A percentile compares a stretch with the other conserved stretches of the same genome.
phyloP scores from a whole-genome alignment of 37 sponge, comb jelly and placozoan genomes.

The Beroe ovata region DNA sequence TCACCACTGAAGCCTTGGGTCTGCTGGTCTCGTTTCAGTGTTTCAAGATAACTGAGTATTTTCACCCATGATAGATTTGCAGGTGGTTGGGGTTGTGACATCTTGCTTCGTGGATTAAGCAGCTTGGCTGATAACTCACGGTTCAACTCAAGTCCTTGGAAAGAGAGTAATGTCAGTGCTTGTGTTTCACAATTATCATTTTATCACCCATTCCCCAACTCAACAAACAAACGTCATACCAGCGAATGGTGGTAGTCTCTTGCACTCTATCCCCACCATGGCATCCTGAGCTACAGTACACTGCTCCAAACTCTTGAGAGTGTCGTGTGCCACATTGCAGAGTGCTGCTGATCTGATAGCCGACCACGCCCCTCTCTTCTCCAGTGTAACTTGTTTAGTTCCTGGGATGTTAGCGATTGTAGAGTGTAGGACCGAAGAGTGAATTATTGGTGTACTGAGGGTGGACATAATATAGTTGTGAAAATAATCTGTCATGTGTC shows the following conservation, averaged over 20 bases:
- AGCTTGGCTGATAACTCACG: slow-evolving; percentile 12
- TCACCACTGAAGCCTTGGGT: slow-evolving; percentile 61
- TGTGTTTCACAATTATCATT: too few relatives aligned
- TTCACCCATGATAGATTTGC: slow-evolving; percentile 56
- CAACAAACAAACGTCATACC: too few relatives aligned
- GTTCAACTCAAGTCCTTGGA: slow-evolving; percentile 57
- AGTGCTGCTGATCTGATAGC: slow-evolving; percentile 36
- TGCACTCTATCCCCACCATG: not conserved
- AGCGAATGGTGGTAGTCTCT: slow-evolving; percentile 26
- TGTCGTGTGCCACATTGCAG: slow-evolving; percentile 4
- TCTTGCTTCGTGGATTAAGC: slow-evolving; percentile 7
- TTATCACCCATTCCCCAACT: not conserved
- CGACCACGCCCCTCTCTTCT: slow-evolving; percentile 32
- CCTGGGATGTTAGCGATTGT: too few relatives aligned
- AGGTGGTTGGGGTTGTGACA: not conserved
- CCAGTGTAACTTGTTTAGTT: slow-evolving; percentile 36
- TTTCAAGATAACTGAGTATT: slow-evolving; percentile 56
- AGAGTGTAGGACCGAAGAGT: too few relatives aligned
- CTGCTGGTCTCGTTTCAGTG: slow-evolving; percentile 43
- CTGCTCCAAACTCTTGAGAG: not conserved
- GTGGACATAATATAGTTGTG: not conserved
- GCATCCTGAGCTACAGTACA: not conserved
- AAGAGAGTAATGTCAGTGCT: too few relatives aligned
- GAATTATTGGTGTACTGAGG: not conserved
- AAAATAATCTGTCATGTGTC: too few relatives aligned